Evolutionary conservation across 1,140 invertebrate genomes (phyloP).

Genomic region (Neodiprion fabricii): DNA sequence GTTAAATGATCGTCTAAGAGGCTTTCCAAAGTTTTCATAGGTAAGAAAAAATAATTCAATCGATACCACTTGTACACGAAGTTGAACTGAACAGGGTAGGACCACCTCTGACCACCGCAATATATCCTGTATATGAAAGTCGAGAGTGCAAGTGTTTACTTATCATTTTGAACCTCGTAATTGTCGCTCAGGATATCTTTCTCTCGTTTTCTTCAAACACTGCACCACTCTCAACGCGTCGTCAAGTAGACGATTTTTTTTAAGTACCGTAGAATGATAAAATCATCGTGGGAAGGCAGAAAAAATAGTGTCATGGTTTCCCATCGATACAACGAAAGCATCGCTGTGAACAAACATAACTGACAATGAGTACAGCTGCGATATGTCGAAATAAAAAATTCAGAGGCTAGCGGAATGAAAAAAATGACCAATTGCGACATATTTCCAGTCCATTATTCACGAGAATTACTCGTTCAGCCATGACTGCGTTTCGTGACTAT

Average conservation of each 20-base stretch:
- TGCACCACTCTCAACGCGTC: neutral
- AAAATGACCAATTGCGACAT: no score
- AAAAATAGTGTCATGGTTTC: neutral
- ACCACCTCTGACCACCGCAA: neutral
- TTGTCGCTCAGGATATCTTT: neutral
- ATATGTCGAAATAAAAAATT: no score
- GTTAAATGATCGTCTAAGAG: neutral
- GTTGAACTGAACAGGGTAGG: no score
- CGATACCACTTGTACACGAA: neutral
- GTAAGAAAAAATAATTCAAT: neutral
- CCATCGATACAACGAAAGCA: neutral
- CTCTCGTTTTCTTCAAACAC: neutral
- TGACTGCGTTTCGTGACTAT: constrained; percentile 3
- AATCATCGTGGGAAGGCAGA: neutral
- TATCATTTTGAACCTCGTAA: neutral
- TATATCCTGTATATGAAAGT: neutral
- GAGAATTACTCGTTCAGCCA: neutral
- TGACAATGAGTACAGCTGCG: neutral
- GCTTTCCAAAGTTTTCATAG: neutral
- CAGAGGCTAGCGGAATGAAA: no score
- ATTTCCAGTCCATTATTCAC: no score
- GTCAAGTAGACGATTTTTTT: neutral
- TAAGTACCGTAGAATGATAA: neutral
- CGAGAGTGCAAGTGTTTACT: constrained; percentile 1
- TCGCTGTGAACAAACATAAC: neutral